Percentiles rank a stretch among this genome's conserved stretches.
Evolutionary conservation across 2,888 invertebrate species (phyloP).

Genomic region (Eristalis tenax): DNA sequence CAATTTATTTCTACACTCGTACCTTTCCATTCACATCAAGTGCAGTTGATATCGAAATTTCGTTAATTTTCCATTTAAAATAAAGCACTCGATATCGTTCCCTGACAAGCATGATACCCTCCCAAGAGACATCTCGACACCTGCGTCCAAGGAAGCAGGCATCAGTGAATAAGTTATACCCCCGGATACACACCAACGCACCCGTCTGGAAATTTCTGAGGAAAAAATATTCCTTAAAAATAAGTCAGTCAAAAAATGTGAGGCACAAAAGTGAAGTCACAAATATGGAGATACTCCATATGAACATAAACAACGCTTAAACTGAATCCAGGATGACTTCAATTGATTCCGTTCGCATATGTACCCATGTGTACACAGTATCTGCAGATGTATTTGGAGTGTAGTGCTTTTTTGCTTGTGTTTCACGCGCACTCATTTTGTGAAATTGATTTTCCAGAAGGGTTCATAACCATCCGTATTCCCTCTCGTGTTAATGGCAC

Average conservation of each 20-base stretch:
- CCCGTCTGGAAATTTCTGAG: not conserved
- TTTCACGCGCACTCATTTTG: not conserved
- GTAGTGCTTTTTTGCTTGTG: not conserved
- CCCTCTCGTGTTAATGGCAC: not conserved
- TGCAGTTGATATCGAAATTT: not conserved
- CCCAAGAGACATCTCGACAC: not conserved
- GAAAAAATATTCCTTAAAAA: not conserved
- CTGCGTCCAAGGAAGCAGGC: not conserved
- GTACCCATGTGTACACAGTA: not conserved
- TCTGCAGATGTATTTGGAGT: not conserved
- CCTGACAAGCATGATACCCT: too few relatives aligned
- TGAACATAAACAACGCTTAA: not conserved
- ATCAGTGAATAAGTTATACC: not conserved
- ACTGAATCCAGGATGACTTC: not conserved
- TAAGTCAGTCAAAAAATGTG: not conserved
- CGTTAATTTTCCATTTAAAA: conserved; percentile 1
- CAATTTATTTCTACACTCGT: not conserved
- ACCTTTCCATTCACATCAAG: not conserved
- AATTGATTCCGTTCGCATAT: not conserved
- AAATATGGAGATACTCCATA: not conserved
- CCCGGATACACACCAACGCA: not conserved
- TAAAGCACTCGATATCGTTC: not conserved
- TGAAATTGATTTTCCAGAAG: conserved; percentile 5
- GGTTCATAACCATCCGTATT: not conserved
- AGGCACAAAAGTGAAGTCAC: not conserved